Base-by-base conservation (phyloP, 2,888 invertebrate genomes). In the Oxytorus armatus region DNA sequence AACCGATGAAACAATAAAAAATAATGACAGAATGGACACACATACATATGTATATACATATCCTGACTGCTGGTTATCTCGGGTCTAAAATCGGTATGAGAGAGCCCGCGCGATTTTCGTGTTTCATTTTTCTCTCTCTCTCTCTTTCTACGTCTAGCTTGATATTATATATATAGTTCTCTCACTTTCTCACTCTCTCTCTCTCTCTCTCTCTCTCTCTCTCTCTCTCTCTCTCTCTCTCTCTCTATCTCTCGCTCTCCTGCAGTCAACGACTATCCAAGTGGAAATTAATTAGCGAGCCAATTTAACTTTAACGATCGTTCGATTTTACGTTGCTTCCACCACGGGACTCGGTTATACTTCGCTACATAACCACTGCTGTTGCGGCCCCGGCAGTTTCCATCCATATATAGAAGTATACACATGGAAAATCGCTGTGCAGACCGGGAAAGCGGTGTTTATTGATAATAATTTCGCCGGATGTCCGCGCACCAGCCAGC, bases 271-370 rank as follows among this genome's bases (percentile, higher is more conserved):
- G 81, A 72, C 84, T 85, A 86, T 83, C 86, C 83, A 82, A 70
- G 84, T 85, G 82, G 84, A 90, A 89, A 89, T 89, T 90, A 90
- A 90, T 90, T 90, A 89, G 87, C 86, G 83, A 89, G 83, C 84
- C 88, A 89, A 89, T 90, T 89, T 85, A 90, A 89, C 90, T 89
- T 89, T 83, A 86, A 86, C 86, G 85, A 88, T 85, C 83, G 86
- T 87, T 89, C 86, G 84, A 86, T 88, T 85, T 84, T 84, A 82
- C 83, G 21, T 82, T 82, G 78, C 79, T 83, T 66, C 63, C 73
- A 68, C 63, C 47, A 65, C 79, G 73, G 55, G 65, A 53, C 65
- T 74, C 53, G 73, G 63, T 74, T 47, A n/a, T n/a, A 44, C 10
- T n/a, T 65, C 42, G 51, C 69, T 57, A 16, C 47, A 61, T 59